Evolutionary conservation across 2,797 vertebrate species (phyloP).

Genomic region (Microhierax caerulescens): DNA sequence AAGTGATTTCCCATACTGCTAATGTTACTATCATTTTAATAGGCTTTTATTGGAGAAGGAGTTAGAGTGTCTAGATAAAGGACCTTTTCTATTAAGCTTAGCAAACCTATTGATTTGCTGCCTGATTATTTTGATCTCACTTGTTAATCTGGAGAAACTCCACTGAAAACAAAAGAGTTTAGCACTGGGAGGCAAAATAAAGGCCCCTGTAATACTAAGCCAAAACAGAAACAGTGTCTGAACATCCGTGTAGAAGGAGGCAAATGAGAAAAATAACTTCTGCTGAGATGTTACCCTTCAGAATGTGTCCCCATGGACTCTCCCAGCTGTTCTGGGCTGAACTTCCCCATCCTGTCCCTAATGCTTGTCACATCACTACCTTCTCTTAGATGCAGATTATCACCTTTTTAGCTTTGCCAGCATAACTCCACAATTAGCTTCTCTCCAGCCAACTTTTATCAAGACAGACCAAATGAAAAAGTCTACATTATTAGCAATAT

Average conservation of each 20-base stretch:
- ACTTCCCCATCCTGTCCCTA: background rate
- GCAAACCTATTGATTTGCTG: constrained; percentile 37
- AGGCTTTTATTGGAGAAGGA: constrained; percentile 52
- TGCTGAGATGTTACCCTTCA: background rate
- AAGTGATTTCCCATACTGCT: constrained; percentile 30
- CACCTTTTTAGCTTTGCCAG: background rate
- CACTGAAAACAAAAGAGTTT: background rate
- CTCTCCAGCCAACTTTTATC: background rate
- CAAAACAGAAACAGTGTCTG: background rate
- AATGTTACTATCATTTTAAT: constrained; percentile 53
- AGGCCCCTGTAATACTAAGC: background rate
- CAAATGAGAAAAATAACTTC: background rate
- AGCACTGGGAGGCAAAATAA: background rate
- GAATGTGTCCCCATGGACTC: background rate
- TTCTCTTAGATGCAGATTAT: background rate
- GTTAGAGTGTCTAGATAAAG: constrained; percentile 23
- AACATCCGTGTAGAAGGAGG: background rate
- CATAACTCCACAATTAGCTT: background rate
- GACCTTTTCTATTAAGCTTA: constrained; percentile 26
- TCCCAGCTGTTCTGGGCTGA: background rate
- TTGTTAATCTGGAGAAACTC: constrained; percentile 15
- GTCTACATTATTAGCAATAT: background rate
- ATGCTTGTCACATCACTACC: background rate
- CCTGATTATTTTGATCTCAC: constrained; percentile 47
- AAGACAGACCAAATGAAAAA: background rate